A percentile compares a stretch with the other conserved stretches of the same genome.
Conservation (phyloP, 2,113 vertebrate species). For the Ia io region DNA sequence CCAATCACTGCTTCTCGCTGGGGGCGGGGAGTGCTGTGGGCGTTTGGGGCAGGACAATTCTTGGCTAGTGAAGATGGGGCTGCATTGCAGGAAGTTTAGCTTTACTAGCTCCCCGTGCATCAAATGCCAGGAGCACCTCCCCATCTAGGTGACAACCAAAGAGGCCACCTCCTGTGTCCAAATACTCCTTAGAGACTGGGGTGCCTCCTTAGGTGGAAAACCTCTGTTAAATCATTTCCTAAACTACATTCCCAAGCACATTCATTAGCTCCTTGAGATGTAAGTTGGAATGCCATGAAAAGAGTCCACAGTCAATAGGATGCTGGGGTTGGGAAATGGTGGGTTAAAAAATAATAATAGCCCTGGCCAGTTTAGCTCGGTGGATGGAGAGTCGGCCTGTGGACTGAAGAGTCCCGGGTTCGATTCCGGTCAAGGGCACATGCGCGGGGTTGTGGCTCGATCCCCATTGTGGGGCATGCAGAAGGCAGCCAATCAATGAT, state of each 20-base stretch:
- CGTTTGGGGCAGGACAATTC: too few relatives aligned
- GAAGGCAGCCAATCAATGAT: too few relatives aligned
- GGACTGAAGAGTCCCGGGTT: too few relatives aligned
- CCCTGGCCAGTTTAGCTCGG: too few relatives aligned
- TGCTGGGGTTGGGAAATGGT: background rate
- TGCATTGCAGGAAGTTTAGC: too few relatives aligned
- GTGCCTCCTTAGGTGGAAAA: background rate
- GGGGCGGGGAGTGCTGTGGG: background rate
- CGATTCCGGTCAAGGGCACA: too few relatives aligned
- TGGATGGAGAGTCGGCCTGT: too few relatives aligned
- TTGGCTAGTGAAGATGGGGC: background rate
- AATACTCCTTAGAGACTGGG: background rate
- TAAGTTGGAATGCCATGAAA: background rate
- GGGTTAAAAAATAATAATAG: background rate
- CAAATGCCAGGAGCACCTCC: background rate
- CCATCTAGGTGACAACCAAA: background rate
- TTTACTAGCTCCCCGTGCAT: rapidly evolving
- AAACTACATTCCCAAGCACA: background rate
- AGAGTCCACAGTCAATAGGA: background rate
- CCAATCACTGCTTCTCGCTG: background rate
- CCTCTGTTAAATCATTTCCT: background rate
- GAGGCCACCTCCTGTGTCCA: background rate
- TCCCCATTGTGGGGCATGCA: too few relatives aligned
- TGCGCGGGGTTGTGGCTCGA: too few relatives aligned
- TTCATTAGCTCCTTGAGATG: background rate